Conservation (phyloP, 92 coral and sea anemone genomes). For the Palythoa grandiflora region DNA sequence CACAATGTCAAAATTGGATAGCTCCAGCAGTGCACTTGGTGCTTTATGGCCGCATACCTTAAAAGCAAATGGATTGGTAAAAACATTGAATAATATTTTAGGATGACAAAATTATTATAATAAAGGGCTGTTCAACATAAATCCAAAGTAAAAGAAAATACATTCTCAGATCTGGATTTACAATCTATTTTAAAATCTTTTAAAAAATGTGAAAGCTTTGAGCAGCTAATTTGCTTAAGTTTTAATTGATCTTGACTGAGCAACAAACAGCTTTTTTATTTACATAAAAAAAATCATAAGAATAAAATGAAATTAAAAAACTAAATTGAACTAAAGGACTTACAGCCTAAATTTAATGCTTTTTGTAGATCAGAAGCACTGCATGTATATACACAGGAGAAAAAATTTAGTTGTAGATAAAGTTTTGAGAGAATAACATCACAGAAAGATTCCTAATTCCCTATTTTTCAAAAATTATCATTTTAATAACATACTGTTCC, state of each 20-base stretch:
- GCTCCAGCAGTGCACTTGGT: constrained; percentile 16
- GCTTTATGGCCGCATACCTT: constrained; percentile 21
- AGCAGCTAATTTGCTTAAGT: too few relatives aligned
- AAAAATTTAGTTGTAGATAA: too few relatives aligned
- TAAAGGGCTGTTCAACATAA: not conserved
- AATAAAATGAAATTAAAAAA: too few relatives aligned
- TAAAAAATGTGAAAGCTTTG: not conserved
- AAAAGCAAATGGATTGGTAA: not conserved
- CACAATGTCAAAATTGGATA: constrained; percentile 34
- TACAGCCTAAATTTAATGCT: too few relatives aligned
- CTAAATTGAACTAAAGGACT: too few relatives aligned
- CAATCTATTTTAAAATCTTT: not conserved
- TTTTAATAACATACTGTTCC: constrained; percentile 21
- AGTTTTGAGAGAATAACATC: not conserved
- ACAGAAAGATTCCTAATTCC: not conserved
- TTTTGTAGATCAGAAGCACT: too few relatives aligned
- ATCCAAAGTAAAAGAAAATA: too few relatives aligned
- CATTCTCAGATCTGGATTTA: too few relatives aligned
- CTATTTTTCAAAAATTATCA: not conserved
- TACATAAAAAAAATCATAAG: too few relatives aligned
- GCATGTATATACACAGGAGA: not conserved
- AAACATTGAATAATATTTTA: not conserved
- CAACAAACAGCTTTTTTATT: too few relatives aligned
- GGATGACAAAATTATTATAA: not conserved
- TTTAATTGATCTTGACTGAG: too few relatives aligned